Conservation (phyloP, 2,113 vertebrate genomes). For the Cynoglossus semilaevis region DNA sequence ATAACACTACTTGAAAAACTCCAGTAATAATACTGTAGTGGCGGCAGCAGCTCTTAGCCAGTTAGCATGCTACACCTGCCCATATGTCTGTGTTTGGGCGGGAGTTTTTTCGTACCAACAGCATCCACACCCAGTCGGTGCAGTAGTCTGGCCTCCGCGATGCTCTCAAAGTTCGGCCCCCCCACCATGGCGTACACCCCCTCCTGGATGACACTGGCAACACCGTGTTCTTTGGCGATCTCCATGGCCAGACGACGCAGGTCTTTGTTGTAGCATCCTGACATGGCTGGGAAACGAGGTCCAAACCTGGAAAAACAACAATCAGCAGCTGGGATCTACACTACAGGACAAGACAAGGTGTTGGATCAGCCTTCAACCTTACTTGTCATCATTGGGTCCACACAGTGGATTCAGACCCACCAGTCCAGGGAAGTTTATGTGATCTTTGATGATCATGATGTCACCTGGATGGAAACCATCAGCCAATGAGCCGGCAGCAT, state of each 20-base stretch:
- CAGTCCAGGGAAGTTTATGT: constrained; percentile 80
- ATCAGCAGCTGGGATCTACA: neutral
- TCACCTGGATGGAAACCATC: constrained; percentile 76
- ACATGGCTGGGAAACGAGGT: constrained; percentile 80
- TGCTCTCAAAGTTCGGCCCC: constrained; percentile 80
- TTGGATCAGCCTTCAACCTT: neutral
- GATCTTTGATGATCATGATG: constrained; percentile 83
- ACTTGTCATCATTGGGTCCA: constrained; percentile 82
- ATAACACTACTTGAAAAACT: too few relatives aligned
- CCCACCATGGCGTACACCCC: constrained; percentile 83
- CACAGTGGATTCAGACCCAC: constrained; percentile 76
- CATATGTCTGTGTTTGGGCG: constrained; percentile 1
- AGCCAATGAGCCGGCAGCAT: constrained; percentile 80
- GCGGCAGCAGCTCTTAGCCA: too few relatives aligned
- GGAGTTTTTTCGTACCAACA: constrained; percentile 70
- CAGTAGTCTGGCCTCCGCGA: constrained; percentile 77
- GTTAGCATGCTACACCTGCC: too few relatives aligned
- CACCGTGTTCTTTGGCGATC: constrained; percentile 69
- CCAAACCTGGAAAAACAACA: constrained; percentile 72
- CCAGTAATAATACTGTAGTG: too few relatives aligned
- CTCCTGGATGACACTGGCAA: constrained; percentile 64
- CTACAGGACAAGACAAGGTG: too few relatives aligned
- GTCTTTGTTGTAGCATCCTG: constrained; percentile 75
- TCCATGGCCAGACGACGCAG: constrained; percentile 69
- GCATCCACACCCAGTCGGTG: constrained; percentile 79